Conservation (phyloP, 2,797 vertebrate species). For the Coendou prehensilis region DNA sequence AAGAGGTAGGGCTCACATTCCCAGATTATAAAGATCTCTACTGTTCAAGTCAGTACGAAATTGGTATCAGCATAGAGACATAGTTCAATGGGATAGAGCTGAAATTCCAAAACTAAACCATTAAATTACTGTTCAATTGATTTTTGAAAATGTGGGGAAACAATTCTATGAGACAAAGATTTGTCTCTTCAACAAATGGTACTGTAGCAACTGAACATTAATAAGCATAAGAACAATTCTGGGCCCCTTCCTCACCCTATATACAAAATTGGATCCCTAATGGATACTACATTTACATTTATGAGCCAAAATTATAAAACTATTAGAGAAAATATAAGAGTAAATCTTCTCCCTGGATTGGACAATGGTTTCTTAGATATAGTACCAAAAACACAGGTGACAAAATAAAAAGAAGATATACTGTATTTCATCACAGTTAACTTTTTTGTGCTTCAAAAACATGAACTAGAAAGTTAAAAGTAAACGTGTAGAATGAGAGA, state of each 20-base stretch:
- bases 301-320: background rate
- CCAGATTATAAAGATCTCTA: background rate
- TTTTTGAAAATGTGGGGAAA: background rate
- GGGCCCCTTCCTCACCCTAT: background rate
- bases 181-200: background rate
- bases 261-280: background rate
- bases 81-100: too few species aligned
- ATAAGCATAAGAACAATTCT: background rate
- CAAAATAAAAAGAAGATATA: background rate
- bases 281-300: background rate
- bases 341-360: too few species aligned
- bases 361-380: too few species aligned
- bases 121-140: background rate
- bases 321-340: too few species aligned
- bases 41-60: background rate
- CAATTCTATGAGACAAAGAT: background rate
- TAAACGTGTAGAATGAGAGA: background rate
- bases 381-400: too few species aligned
- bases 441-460: background rate
- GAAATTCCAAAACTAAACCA: background rate
- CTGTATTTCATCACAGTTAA: background rate
- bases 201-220: background rate
- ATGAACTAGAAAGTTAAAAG: background rate
- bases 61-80: too few species aligned
- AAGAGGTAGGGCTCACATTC: background rate